These are phyloP conservation scores for Pheucticus melanocephalus DNA, from an alignment of 2,113 vertebrate species.

Conservation along the genomic window DNA sequence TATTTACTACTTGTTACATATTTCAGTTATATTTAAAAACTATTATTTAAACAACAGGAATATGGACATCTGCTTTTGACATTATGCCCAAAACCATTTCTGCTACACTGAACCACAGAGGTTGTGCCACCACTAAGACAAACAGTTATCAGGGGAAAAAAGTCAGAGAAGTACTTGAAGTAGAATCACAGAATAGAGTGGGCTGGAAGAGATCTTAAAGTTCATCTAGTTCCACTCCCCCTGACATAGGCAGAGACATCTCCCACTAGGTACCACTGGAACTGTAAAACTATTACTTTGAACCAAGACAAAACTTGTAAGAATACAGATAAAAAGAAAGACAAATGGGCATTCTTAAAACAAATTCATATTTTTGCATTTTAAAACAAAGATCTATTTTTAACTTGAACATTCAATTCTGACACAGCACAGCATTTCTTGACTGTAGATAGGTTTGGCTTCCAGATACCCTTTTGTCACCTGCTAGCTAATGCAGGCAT, in stretches of 20 bases:
- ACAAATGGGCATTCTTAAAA: not conserved
- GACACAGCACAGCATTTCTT: not conserved
- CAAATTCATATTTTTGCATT: not conserved
- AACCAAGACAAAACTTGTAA: not conserved
- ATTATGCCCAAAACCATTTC: not conserved
- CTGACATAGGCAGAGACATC: not conserved
- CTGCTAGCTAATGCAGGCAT: not conserved
- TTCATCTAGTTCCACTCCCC: not conserved
- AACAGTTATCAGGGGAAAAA: not conserved
- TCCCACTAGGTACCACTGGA: not conserved
- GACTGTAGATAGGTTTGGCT: not conserved
- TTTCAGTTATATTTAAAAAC: not conserved
- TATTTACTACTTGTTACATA: not conserved
- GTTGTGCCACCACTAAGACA: not conserved
- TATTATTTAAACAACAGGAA: not conserved
- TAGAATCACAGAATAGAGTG: not conserved
- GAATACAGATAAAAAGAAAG: not conserved
- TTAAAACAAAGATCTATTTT: not conserved
- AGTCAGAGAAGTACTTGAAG: not conserved
- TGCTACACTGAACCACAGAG: not conserved
- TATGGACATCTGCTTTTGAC: not conserved
- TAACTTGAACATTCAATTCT: not conserved
- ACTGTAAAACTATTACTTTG: not conserved
- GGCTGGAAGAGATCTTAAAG: not conserved
- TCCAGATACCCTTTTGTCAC: not conserved